Conservation (phyloP, 2,888 invertebrate genomes). For the Apamea crenata region DNA sequence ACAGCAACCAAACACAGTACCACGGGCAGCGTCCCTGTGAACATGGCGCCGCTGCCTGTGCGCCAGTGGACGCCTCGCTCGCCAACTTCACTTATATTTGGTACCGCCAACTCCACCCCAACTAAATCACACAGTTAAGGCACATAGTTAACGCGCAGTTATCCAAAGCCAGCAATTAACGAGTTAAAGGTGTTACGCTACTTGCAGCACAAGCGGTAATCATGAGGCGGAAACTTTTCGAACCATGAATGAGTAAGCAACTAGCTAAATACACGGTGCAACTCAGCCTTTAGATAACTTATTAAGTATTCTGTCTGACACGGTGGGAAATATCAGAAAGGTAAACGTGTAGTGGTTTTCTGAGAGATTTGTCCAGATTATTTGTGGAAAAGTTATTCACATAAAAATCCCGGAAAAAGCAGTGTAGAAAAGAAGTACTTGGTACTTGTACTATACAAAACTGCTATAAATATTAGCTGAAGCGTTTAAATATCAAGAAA, state of each 20-base stretch:
- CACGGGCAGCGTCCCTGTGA: conserved; percentile 75
- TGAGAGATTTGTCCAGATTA: conserved; percentile 8
- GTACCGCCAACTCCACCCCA: conserved; percentile 45
- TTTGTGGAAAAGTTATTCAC: conserved; percentile 1
- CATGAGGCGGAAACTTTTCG: conserved; percentile 79
- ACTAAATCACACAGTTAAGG: conserved; percentile 69
- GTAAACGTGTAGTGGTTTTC: not conserved
- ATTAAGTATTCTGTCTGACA: conserved; percentile 50
- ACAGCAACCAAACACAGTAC: conserved; percentile 74
- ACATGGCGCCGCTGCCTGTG: conserved; percentile 79
- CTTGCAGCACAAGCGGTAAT: conserved; percentile 80
- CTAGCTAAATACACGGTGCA: conserved; percentile 66
- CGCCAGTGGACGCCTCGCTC: conserved; percentile 60
- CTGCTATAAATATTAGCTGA: not conserved
- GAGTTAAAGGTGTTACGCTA: conserved; percentile 73
- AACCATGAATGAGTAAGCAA: conserved; percentile 78
- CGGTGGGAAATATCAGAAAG: conserved; percentile 21
- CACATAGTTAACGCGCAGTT: conserved; percentile 70
- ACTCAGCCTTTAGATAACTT: conserved; percentile 56
- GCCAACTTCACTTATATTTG: conserved; percentile 63
- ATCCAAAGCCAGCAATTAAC: conserved; percentile 79
- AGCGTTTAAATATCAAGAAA: not conserved
- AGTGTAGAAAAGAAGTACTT: not conserved
- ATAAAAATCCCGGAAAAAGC: not conserved
- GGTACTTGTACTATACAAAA: not conserved